Evolutionary conservation across 2,113 vertebrate species (phyloP), one percentile per base, ranked within the genome.

Genomic region (Trematomus loennbergii): DNA sequence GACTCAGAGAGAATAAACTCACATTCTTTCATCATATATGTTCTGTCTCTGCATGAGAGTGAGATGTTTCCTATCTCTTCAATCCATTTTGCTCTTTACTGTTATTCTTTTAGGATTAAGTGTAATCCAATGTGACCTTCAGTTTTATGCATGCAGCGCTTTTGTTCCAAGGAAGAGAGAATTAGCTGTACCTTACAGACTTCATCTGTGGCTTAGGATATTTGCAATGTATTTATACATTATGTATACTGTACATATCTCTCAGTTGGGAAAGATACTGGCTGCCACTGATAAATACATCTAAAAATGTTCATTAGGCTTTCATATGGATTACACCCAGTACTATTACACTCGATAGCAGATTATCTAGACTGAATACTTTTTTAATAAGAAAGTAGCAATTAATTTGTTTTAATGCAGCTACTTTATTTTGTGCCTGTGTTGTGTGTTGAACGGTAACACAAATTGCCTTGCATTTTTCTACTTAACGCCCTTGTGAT

Each of bases 1-100:
- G 65, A 87, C 82, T 88, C 65, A 66, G 64, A 73, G 81, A 45
- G n/a, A 78, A 64, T 57, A 50, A 66, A 87, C 46, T 82, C 4
- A 33, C n/a, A 45, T 57, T 58, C 48, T 76, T 79, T 79, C 75
- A 50, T 76, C 52, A 61, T 53, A 25, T 53, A 33, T 59, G 61
- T 75, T 61, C 78, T 62, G 17, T 52, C 57, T 65, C 33, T 15
- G 66, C 40, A 25, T 75, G 53, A 50, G 29, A 22, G 65, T 1
- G 9, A 18, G 22, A 60, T n/a, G 63, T 63, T 63, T 40, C 49
- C 18, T 43, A 15, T 72, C 22, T 65, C 49, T 22, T 65, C 50
- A 46, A 62, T 36, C 46, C 33, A 17, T 15, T 40, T 73, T 69
- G 72, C 53, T 54, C 17, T 46, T 70, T 43, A 10, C 2, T 68